A percentile compares a stretch with the other conserved stretches of the same genome.
phyloP scores from a whole-genome alignment of 64 coral and sea anemone species.

The Actinia tenebrosa region DNA sequence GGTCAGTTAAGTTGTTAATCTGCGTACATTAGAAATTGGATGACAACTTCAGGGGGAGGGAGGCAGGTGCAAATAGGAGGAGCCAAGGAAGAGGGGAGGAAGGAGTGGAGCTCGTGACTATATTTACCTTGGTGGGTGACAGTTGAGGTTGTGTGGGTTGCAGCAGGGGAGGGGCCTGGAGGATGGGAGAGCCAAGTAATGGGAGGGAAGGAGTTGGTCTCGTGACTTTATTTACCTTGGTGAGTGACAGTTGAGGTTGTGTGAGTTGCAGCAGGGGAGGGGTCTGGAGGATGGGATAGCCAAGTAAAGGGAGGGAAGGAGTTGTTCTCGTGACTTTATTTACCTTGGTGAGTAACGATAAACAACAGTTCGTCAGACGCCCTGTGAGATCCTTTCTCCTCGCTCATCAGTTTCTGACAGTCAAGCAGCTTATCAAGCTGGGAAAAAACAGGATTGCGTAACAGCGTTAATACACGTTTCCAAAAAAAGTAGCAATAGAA shows the following conservation, averaged over 20 bases:
- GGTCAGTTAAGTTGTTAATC: no score
- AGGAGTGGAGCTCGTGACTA: no score
- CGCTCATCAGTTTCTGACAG: constrained; percentile 58
- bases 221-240: neutral
- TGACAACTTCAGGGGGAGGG: no score
- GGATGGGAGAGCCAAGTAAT: no score
- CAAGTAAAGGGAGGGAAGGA: no score
- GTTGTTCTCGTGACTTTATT: neutral
- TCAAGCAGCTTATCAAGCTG: constrained; percentile 63
- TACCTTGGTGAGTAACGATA: constrained; percentile 84
- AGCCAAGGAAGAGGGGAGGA: no score
- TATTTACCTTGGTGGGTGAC: neutral
- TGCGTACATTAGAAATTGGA: no score
- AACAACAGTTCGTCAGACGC: constrained; percentile 81
- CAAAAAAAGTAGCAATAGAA: neutral
- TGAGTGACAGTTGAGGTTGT: neutral
- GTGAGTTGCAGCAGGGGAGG: neutral
- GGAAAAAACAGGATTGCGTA: neutral
- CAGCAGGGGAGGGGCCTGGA: neutral
- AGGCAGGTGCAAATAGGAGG: no score
- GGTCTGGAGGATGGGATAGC: neutral
- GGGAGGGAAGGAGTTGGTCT: no score
- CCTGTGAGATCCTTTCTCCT: constrained; percentile 1
- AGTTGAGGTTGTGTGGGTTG: neutral
- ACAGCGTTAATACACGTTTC: neutral